Base-by-base conservation (phyloP, 2,888 invertebrate genomes). In the Alloscopus bannaensis region DNA sequence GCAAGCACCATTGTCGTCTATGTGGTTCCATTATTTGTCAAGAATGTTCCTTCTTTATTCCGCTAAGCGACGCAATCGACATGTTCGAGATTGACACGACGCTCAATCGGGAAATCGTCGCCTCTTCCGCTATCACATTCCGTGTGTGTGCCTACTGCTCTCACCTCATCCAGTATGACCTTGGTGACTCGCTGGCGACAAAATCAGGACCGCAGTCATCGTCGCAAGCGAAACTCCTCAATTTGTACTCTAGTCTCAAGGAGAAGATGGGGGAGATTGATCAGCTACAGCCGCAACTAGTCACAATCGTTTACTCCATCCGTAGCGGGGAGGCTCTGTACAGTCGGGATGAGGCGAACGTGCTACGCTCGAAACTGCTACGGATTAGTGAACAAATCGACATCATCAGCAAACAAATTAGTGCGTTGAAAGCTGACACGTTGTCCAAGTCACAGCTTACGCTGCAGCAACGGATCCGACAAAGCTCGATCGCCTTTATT, bases 1-100 rank as follows among this genome's bases (percentile, higher is more conserved):
- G 99, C 83, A 95, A 97, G 88, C 99, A 99, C 89, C 99, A 99
- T 89, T 99, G 99, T 87, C 91, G 98, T 81, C 91, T 99, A 2
- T 99, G 96, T 88, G 98, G 98, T 0, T 94, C 95, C 73, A 93
- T 98, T 80, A 93, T 98, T 91, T 98, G 98, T 88, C 92, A 95
- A 87, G 93, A 94, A 86, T 98, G 98, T 88, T 97, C 97, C 0
- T 90, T 93, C 86, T 97, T 96, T 88, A 90, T 98, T 84, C 91
- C 94, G 55, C 60, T 81, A 20, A 13, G 64, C 3, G 77, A 77
- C 45, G 77, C 81, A 31, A 71, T 81, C 29, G 72, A 72, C 36
- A 78, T 81, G 40, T 81, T 59, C 31, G 81, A 81, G 31, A 72
- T 60, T 24, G 68, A 66, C 2, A 72, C 72, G 3, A 52, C 77